Base-by-base conservation (phyloP, 53 echinoderm and acorn worm species). In the Astropecten irregularis region DNA sequence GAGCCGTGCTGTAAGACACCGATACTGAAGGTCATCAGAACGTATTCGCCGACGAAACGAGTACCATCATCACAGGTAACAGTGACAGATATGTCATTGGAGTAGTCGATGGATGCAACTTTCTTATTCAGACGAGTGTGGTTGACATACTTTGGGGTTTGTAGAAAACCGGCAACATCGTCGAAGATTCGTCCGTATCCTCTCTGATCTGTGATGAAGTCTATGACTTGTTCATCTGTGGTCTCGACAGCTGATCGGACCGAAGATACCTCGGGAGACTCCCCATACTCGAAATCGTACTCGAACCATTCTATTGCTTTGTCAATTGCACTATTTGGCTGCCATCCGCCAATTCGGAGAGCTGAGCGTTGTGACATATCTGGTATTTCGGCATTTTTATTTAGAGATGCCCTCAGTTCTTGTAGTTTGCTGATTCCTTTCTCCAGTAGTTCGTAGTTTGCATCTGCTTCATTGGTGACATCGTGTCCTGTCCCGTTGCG, bases 1-100 rank as follows among this genome's bases (percentile, higher is more conserved):
- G 73, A 49, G 31, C 66, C 66, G 37, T 74, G 49, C 56, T 88
- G 83, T 30, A 88, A 31, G 48, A 82, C 88, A 33, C 88, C 88
- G 30, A 88, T 59, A 18, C 88, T 81, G 51, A 88, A 88, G 28
- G 88, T 88, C 5, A 81, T 30, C 4, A 88, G 37, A 19, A 61
- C 88, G 22, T 48, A 62, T 15, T 85, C 74, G 16, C 74, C 76
- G 2, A 32, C 28, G 59, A 56, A 88, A 15, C 37, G 42, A 5
- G 70, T 70, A 21, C 88, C 88, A 15, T 68, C 68, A 2, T 40
- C 46, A 27, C 68, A 68, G 32, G 68, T 68, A 22, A 68, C 68
- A 13, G 56, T 56, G 22, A 87, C 81, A 7, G 57, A 42, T 20
- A 40, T 50, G 10, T 34, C 49, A 10, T 55, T 25, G 23, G 48